Percentiles rank a stretch among this genome's conserved stretches.
These are phyloP conservation scores for Dendrocincla tyrannina DNA, from an alignment of 2,797 vertebrate genomes.

Conservation along the genomic window DNA sequence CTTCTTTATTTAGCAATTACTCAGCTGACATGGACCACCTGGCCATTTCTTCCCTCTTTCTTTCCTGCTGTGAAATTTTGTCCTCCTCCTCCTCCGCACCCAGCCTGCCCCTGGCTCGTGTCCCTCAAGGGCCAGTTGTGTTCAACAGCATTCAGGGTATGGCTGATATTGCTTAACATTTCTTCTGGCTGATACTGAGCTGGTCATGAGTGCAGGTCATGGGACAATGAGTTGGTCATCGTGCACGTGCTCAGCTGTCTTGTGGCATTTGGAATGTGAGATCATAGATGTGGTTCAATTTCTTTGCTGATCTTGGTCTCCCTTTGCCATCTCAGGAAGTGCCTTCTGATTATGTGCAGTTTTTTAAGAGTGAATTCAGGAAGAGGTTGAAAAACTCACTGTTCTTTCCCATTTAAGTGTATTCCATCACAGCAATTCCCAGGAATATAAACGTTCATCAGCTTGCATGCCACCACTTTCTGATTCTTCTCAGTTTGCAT, in stretches of 20 bases:
- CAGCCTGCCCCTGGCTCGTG: background rate
- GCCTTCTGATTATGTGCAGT: background rate
- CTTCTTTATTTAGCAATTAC: background rate
- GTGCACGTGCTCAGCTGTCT: accelerated
- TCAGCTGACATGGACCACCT: background rate
- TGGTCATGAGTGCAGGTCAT: no score
- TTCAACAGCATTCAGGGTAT: background rate
- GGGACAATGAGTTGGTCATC: background rate
- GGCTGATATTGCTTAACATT: background rate
- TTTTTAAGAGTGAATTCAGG: background rate
- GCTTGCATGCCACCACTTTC: background rate
- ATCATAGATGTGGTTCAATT: accelerated
- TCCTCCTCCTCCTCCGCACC: background rate
- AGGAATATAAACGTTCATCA: background rate
- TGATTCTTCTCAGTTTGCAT: background rate
- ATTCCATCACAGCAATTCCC: background rate
- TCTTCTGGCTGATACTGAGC: background rate
- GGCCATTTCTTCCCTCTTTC: background rate
- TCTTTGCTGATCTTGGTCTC: background rate
- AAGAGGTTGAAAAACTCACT: background rate
- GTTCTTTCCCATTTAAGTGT: background rate
- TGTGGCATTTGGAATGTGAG: background rate
- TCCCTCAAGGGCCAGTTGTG: background rate
- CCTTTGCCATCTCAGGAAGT: background rate
- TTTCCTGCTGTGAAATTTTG: background rate